phyloP scores from a whole-genome alignment of 2,797 vertebrate species.

The Mastacembelus armatus region DNA sequence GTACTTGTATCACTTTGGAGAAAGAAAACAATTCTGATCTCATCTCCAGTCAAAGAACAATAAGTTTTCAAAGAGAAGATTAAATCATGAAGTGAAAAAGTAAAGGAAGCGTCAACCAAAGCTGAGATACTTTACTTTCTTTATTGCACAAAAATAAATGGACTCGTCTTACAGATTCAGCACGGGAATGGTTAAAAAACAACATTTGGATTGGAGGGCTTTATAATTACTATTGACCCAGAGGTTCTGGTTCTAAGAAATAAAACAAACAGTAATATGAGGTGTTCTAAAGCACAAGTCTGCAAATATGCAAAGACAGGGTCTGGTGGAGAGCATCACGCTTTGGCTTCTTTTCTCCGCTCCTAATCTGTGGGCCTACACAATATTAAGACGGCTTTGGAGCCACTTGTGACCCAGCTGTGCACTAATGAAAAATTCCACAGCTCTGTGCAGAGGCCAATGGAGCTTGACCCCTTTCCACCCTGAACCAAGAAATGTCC shows the following conservation, averaged over 20 bases:
- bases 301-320: slow-evolving; percentile 92
- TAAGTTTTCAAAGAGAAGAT: slow-evolving; percentile 7
- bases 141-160: slow-evolving; percentile 68
- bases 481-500: slow-evolving; percentile 84
- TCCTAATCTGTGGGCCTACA: slow-evolving; percentile 91
- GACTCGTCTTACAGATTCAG: slow-evolving; percentile 66
- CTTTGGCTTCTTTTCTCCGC: slow-evolving; percentile 87
- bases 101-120: background rate
- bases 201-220: slow-evolving; percentile 83
- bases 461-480: slow-evolving; percentile 85
- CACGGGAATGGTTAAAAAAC: slow-evolving; percentile 83
- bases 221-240: slow-evolving; percentile 88
- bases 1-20: slow-evolving; percentile 21
- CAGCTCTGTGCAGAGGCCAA: slow-evolving; percentile 90
- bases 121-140: slow-evolving; percentile 41
- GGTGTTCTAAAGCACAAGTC: slow-evolving; percentile 89
- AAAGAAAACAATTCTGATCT: slow-evolving; percentile 24
- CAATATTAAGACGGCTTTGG: slow-evolving; percentile 98
- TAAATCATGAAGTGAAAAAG: slow-evolving; percentile 14
- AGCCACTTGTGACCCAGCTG: slow-evolving; percentile 97
- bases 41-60: slow-evolving; percentile 16
- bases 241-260: slow-evolving; percentile 83
- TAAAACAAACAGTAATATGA: slow-evolving; percentile 89
- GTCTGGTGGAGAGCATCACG: slow-evolving; percentile 88
- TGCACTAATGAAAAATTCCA: slow-evolving; percentile 99